These are phyloP conservation scores for Chaenocephalus aceratus DNA, from an alignment of 2,113 vertebrate species.

Conservation along the genomic window DNA sequence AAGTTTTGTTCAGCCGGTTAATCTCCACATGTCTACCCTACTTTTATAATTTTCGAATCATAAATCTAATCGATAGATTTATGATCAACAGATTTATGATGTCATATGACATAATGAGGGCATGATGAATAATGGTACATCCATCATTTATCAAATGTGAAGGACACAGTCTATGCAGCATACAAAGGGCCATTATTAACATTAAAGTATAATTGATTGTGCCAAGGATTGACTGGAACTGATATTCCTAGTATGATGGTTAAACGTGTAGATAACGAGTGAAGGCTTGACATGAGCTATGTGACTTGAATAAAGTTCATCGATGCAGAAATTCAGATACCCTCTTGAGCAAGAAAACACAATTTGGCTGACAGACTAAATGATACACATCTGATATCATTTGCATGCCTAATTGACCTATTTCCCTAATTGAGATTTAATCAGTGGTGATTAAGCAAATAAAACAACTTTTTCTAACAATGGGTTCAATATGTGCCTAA, in stretches of 20 bases:
- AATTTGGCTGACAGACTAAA: slow-evolving; percentile 1
- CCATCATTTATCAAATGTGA: background rate
- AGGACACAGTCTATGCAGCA: background rate
- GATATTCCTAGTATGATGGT: slow-evolving; percentile 16
- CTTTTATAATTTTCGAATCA: no score
- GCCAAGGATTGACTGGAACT: slow-evolving; percentile 3
- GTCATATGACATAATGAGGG: background rate
- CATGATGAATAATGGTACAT: background rate
- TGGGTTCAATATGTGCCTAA: background rate
- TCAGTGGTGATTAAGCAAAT: slow-evolving; percentile 10
- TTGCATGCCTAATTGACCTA: slow-evolving; percentile 23
- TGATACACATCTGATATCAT: slow-evolving; percentile 33
- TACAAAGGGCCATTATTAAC: background rate
- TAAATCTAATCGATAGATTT: no score
- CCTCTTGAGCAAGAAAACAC: background rate
- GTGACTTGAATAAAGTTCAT: slow-evolving; percentile 6
- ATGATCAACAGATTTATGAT: no score
- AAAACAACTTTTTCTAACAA: background rate
- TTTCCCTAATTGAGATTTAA: slow-evolving; percentile 32
- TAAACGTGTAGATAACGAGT: slow-evolving; percentile 37
- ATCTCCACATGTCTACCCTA: no score
- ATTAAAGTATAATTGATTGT: background rate
- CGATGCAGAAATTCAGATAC: slow-evolving; percentile 7
- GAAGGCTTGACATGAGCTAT: slow-evolving; percentile 13
- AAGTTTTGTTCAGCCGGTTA: no score